Evolutionary conservation across 2,888 invertebrate species (phyloP).

Genomic region (Liopterus haemorrhoidalis): DNA sequence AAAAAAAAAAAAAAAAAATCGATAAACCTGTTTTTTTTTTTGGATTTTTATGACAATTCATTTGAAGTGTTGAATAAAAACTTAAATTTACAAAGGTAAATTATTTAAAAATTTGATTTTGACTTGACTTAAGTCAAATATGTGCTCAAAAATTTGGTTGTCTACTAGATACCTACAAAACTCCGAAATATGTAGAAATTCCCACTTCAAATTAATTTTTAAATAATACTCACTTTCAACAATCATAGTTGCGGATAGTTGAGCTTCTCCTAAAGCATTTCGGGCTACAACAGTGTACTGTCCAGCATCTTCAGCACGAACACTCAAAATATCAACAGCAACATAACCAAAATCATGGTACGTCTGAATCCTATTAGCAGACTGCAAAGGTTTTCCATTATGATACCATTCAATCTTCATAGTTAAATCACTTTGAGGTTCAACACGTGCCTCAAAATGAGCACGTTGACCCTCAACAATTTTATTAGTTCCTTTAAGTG

Average conservation of each 20-base stretch:
- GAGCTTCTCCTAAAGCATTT: slow-evolving; percentile 85
- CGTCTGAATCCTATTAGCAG: slow-evolving; percentile 86
- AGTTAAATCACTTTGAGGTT: slow-evolving; percentile 89
- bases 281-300: slow-evolving; percentile 89
- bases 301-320: slow-evolving; percentile 87
- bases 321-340: slow-evolving; percentile 88
- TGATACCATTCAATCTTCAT: slow-evolving; percentile 96
- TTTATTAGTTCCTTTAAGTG: slow-evolving; percentile 86
- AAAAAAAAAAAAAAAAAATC: too few species aligned
- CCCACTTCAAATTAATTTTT: slow-evolving; percentile 4
- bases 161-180: too few species aligned
- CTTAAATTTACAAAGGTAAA: slow-evolving; percentile 10
- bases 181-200: slow-evolving; percentile 1
- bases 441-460: slow-evolving; percentile 91
- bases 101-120: slow-evolving; percentile 13
- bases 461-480: slow-evolving; percentile 90
- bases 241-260: slow-evolving; percentile 74
- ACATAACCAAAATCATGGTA: slow-evolving; percentile 97
- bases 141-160: slow-evolving; percentile 6
- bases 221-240: slow-evolving; percentile 72
- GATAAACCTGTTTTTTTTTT: too few species aligned
- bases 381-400: slow-evolving; percentile 85
- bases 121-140: slow-evolving; percentile 4
- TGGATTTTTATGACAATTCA: slow-evolving; percentile 10
- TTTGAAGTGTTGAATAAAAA: slow-evolving; percentile 10